These are phyloP conservation scores for Erynnis tages DNA, from an alignment of 2,888 invertebrate genomes.

Conservation along the genomic window DNA sequence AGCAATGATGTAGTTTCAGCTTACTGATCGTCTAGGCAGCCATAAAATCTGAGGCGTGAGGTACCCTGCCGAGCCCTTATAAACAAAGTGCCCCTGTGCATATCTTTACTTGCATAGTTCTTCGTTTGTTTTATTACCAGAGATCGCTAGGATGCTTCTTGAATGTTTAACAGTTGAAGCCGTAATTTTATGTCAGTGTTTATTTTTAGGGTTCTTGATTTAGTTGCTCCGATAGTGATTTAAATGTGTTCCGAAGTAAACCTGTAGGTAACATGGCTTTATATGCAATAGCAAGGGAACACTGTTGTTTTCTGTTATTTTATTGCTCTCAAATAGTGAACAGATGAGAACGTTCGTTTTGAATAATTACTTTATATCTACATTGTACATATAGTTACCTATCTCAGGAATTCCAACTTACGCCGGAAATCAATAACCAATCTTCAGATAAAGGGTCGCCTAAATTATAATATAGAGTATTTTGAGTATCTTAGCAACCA, in stretches of 20 bases:
- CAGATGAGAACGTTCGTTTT: too few relatives aligned
- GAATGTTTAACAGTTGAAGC: slow-evolving; percentile 27
- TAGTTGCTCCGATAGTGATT: slow-evolving; percentile 1
- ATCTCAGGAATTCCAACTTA: too few relatives aligned
- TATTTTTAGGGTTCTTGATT: slow-evolving; percentile 11
- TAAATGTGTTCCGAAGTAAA: background rate
- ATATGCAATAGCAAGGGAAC: too few relatives aligned
- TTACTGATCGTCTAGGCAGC: slow-evolving; percentile 41
- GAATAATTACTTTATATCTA: too few relatives aligned
- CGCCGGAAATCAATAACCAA: too few relatives aligned
- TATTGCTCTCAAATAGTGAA: too few relatives aligned
- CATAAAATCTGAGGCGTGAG: slow-evolving; percentile 64
- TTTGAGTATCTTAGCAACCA: too few relatives aligned
- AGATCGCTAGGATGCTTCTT: slow-evolving; percentile 32
- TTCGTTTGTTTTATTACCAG: slow-evolving; percentile 44
- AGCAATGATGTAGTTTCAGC: slow-evolving; percentile 16
- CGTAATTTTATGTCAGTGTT: slow-evolving; percentile 12
- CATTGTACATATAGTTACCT: too few relatives aligned
- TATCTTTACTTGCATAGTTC: slow-evolving; percentile 51
- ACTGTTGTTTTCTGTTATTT: too few relatives aligned
- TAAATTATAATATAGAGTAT: too few relatives aligned
- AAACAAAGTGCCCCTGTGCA: slow-evolving; percentile 57
- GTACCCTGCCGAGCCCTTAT: slow-evolving; percentile 61
- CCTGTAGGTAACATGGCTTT: too few relatives aligned
- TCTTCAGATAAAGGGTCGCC: too few relatives aligned